Evolutionary conservation across 2,797 vertebrate species (phyloP).

Genomic region (Hafferia zeledoni): DNA sequence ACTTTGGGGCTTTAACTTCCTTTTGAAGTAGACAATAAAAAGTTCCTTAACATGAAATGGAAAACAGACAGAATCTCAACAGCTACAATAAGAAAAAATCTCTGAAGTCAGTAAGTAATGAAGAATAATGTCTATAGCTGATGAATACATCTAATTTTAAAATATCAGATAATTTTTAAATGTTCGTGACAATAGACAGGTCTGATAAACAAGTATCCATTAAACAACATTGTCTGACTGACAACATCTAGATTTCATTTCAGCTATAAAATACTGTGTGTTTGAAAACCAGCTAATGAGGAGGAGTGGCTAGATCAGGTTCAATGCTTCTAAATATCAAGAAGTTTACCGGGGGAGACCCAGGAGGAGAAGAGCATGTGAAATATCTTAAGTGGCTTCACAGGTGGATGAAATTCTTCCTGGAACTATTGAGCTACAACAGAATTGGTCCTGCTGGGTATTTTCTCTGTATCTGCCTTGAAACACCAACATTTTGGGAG

Average conservation of each 20-base stretch:
- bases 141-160: not conserved
- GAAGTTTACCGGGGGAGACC: not conserved
- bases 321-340: not conserved
- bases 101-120: not conserved
- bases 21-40: not conserved
- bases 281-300: not conserved
- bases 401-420: not conserved
- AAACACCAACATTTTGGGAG: not conserved
- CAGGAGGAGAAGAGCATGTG: not conserved
- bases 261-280: not conserved
- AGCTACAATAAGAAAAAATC: not conserved
- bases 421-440: not conserved
- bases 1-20: not conserved
- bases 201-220: not conserved
- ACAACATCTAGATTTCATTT: not conserved
- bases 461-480: not conserved
- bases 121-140: not conserved
- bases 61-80: not conserved
- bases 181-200: not conserved
- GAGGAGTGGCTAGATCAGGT: not conserved
- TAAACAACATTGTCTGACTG: not conserved
- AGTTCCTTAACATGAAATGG: not conserved
- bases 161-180: not conserved
- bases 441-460: not conserved
- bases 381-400: not conserved